Base-by-base conservation (phyloP, 2,797 vertebrate genomes). In the Sphenopsis melanotis region DNA sequence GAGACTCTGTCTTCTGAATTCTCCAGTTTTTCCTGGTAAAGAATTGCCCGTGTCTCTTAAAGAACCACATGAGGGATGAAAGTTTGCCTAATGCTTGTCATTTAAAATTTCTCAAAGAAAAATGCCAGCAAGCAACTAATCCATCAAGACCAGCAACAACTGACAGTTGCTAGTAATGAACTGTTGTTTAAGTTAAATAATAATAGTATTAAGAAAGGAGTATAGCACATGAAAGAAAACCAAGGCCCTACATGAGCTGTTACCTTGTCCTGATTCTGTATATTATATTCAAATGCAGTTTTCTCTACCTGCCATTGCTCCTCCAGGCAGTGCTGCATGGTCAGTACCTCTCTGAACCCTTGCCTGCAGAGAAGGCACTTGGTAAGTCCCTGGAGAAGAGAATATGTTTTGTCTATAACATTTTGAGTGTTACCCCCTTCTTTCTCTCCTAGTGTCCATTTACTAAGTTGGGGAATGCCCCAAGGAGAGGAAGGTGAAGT, bases 61-160 rank as follows among this genome's bases (percentile, higher is more conserved):
- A 89, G n/a, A 2, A 10, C 65, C 5, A 4, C 37, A 18, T 0
- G 0, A 36, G 17, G 26, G 24, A 17, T 76, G 53, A 47, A 77
- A 55, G 30, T 66, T 79, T 89, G 34, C 34, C 36, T 23, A 60
- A 41, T 6, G 0, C 20, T 46, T 76, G 37, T 61, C 2, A 71
- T 65, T 83, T 61, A 55, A 64, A 71, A 83, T 26, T 26, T 69
- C 30, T 78, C 46, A 9, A 29, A 83, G 44, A 61, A 92, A 70
- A 79, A 49, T 18, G 14, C 19, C 41, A 66, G 46, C 41, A 46
- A 90, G 30, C 50, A 93, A 61, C 15, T 85, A 59, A 70, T 65
- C 36, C 32, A 17, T n/a, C 30, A 83, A 44, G 42, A 53, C 32
- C 8, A 83, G 29, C 34, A 70, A 41, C 0, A 0, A 52, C 23